phyloP scores from a whole-genome alignment of 1,140 invertebrate genomes.

The Caenorhabditis elegans region WBcel235 BX284604.4:4614501-4615000 shows the following conservation, averaged over 20 bases:
- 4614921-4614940: neutral
- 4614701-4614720: constrained; percentile 5
- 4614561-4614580: too few relatives aligned
- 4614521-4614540: too few relatives aligned
- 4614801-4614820: constrained; percentile 5
- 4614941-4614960: neutral
- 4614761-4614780: neutral
- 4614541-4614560: too few relatives aligned
- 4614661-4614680: too few relatives aligned
- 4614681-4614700: too few relatives aligned
- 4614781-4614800: constrained; percentile 18
- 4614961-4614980: neutral
- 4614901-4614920: neutral
- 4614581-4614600: too few relatives aligned
- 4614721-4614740: too few relatives aligned
- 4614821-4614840: constrained; percentile 6
- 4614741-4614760: neutral
- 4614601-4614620: too few relatives aligned
- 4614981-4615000: neutral
- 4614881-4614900: constrained; percentile 15
- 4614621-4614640: neutral
- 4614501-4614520: too few relatives aligned
- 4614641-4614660: too few relatives aligned
- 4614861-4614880: constrained; percentile 20
- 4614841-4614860: too few relatives aligned